phyloP scores from a whole-genome alignment of 2,888 invertebrate genomes.

The Dasypolia templi region DNA sequence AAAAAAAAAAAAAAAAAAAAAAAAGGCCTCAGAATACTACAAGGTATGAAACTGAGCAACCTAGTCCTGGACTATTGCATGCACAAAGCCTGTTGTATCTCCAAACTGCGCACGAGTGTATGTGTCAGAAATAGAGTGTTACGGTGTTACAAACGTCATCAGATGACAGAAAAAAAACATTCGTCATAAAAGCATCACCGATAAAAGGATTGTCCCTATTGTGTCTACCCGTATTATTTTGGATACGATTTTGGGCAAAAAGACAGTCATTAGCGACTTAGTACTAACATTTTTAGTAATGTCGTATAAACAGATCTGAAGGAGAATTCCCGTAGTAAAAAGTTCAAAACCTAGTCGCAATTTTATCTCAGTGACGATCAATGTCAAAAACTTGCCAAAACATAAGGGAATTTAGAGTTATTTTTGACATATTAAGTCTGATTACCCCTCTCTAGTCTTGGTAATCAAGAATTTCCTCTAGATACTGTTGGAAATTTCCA shows the following conservation, averaged over 20 bases:
- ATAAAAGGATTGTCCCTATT: slow-evolving; percentile 15
- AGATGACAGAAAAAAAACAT: slow-evolving; percentile 41
- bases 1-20: too few species aligned
- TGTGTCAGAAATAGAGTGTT: slow-evolving; percentile 43
- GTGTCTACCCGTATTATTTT: slow-evolving; percentile 26
- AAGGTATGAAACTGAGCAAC: slow-evolving; percentile 8
- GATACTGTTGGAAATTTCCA: too few species aligned
- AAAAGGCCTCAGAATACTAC: neutral
- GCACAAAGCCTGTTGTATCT: slow-evolving; percentile 35
- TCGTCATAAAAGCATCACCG: slow-evolving; percentile 25
- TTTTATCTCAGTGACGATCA: too few species aligned
- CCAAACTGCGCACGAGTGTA: slow-evolving; percentile 29
- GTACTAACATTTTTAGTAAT: neutral
- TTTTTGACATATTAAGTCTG: too few species aligned
- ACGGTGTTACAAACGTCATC: slow-evolving; percentile 34
- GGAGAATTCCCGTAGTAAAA: too few species aligned
- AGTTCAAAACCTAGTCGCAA: too few species aligned
- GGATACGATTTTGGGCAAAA: neutral
- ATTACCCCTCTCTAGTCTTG: too few species aligned
- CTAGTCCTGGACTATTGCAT: neutral
- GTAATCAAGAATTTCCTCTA: neutral
- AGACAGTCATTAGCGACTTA: slow-evolving; percentile 1
- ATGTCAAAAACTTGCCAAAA: too few species aligned
- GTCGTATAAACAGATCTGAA: neutral
- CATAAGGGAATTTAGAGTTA: too few species aligned